Evolutionary conservation across 1,140 invertebrate species (phyloP), one percentile per base, ranked within the genome.

Genomic region (Sinella curviseta): DNA sequence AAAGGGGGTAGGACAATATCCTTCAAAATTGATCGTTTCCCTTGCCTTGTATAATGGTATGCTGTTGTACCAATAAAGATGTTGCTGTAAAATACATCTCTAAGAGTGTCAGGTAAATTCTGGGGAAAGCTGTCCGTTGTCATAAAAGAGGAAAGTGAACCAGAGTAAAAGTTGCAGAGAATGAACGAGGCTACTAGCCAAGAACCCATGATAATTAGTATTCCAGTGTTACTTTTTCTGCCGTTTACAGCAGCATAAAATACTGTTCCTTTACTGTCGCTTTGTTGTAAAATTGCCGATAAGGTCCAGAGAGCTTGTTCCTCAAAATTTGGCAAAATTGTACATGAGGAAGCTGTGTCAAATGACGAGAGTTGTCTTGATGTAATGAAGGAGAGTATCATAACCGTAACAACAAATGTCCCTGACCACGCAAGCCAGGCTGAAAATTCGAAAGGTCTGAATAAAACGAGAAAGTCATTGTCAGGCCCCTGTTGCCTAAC

Each of bases 121-220:
- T 3, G 65, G 14, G 65, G 65, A 30, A 70, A 14, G 2, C 30
- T 31, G 30, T 70, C 65, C 4, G 8, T 70, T 30, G 65, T 70
- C 65, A 70, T 70, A 30, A 70, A 70, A 8, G 65, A 70, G 65
- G 24, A 70, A 3, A 70, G n/a, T 14, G 65, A 3, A 14, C 65
- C 65, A 30, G 28, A 17, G 31, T 70, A 70, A 70, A 70, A 70
- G 30, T 70, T 70, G 65, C 28, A 70, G 26, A 70, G 28, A 33
- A 33, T 70, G 12, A 70, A 70, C 4, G 26, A 3, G n/a, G 3
- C 65, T 16, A 70, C 3, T 33, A 70, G 8, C 65, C 65, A 70
- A 33, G 12, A 4, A 30, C 28, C 26, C 65, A 70, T 17, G 12
- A 70, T 31, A 33, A 70, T 26, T 24, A 33, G 24, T 17, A n/a